A percentile compares a stretch with the other conserved stretches of the same genome.
Conservation (phyloP, 2,797 vertebrate species). For the Melanotaenia parkinsoni region DNA sequence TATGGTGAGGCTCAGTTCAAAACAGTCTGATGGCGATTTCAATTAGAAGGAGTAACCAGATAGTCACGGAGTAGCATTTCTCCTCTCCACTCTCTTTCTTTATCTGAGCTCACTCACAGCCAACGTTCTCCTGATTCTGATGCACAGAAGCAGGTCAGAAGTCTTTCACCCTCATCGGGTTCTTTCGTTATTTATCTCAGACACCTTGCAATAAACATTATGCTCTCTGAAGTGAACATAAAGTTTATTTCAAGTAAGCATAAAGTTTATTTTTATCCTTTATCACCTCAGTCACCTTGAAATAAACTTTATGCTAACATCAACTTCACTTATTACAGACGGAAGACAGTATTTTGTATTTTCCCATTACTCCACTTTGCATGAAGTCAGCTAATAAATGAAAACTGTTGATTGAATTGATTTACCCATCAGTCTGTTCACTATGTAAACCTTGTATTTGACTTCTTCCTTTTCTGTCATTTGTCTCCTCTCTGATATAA, state of each 20-base stretch:
- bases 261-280: too few relatives aligned
- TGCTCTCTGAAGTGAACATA: background rate
- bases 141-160: constrained; percentile 41
- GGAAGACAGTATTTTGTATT: background rate
- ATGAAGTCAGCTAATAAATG: background rate
- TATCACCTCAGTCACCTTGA: constrained; percentile 25
- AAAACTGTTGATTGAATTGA: background rate
- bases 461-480: background rate
- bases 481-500: background rate
- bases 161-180: constrained; percentile 10
- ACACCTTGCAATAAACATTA: constrained; percentile 22
- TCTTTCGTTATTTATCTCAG: constrained; percentile 17
- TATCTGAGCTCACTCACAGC: constrained; percentile 23
- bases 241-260: too few relatives aligned
- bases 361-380: background rate
- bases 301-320: constrained; percentile 5
- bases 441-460: too few relatives aligned
- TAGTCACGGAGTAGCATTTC: constrained; percentile 26
- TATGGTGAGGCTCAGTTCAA: constrained; percentile 9
- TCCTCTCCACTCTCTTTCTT: constrained; percentile 16
- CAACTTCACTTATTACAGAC: background rate
- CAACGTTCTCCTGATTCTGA: constrained; percentile 20
- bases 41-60: constrained; percentile 41
- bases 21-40: constrained; percentile 42
- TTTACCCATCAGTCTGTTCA: background rate